Conservation (phyloP, 2,797 vertebrate genomes). For the Parauchenoglanis ngamensis region DNA sequence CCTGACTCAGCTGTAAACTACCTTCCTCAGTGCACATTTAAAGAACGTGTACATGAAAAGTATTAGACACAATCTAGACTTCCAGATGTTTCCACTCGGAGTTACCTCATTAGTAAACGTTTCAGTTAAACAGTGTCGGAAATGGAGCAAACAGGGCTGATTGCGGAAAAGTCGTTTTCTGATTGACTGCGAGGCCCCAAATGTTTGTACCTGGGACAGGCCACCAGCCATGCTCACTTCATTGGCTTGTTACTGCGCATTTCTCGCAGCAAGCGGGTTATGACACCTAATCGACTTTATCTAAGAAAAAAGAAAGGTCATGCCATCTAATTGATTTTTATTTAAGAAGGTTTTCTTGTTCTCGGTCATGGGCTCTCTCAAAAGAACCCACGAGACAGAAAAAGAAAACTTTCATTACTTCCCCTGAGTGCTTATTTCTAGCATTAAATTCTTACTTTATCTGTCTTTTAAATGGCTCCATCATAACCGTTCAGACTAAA, state of each 20-base stretch:
- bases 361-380: not conserved
- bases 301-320: no score
- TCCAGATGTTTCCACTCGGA: slow-evolving; percentile 15
- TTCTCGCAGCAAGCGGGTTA: slow-evolving; percentile 9
- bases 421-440: not conserved
- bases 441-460: not conserved
- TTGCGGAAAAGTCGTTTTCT: slow-evolving; percentile 5
- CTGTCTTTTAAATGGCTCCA: not conserved
- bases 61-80: not conserved
- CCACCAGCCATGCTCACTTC: not conserved
- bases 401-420: not conserved
- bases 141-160: slow-evolving; percentile 6
- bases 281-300: not conserved
- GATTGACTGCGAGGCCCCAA: not conserved
- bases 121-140: slow-evolving; percentile 10
- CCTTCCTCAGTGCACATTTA: not conserved
- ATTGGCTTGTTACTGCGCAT: not conserved
- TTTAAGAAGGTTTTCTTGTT: not conserved
- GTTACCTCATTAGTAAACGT: not conserved
- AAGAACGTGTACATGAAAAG: not conserved
- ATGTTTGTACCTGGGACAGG: not conserved
- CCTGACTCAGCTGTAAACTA: not conserved
- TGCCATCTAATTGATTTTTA: not conserved
- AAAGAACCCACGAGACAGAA: not conserved
- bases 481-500: not conserved